phyloP scores from a whole-genome alignment of 2,888 invertebrate genomes.

The Diaperis boleti region DNA sequence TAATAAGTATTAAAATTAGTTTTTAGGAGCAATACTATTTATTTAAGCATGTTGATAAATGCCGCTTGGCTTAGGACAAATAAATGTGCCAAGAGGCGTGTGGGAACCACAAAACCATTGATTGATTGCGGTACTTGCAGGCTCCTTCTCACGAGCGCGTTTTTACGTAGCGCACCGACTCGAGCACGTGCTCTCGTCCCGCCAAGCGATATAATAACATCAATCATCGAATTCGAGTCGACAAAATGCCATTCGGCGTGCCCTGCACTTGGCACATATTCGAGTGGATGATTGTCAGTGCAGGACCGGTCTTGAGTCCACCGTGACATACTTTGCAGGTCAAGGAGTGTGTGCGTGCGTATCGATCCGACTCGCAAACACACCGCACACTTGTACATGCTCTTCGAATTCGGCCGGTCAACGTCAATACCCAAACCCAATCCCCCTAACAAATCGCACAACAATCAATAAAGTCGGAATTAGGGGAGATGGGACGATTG shows the following conservation, averaged over 20 bases:
- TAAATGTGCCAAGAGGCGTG: no score
- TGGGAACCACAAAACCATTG: no score
- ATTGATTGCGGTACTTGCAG: background rate
- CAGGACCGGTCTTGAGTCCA: constrained; percentile 52
- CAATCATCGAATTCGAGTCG: constrained; percentile 13
- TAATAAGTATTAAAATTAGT: no score
- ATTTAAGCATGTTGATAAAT: no score
- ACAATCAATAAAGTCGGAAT: constrained; percentile 24
- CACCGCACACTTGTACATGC: constrained; percentile 10
- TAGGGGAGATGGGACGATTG: background rate
- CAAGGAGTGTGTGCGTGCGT: constrained; percentile 64
- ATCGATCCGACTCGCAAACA: constrained; percentile 35
- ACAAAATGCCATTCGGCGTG: constrained; percentile 2
- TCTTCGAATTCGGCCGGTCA: constrained; percentile 17
- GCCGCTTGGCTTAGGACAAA: no score
- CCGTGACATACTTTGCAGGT: constrained; percentile 67
- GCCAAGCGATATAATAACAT: background rate
- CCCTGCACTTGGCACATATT: constrained; percentile 31
- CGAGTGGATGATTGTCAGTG: constrained; percentile 1
- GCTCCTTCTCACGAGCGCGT: background rate
- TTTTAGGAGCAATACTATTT: no score
- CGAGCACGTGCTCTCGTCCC: constrained; percentile 5
- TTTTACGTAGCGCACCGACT: background rate
- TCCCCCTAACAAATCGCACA: constrained; percentile 24
- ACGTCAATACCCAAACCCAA: constrained; percentile 12